Base-by-base conservation (phyloP, 2,888 invertebrate genomes). In the Acanthoscelides obtectus region DNA sequence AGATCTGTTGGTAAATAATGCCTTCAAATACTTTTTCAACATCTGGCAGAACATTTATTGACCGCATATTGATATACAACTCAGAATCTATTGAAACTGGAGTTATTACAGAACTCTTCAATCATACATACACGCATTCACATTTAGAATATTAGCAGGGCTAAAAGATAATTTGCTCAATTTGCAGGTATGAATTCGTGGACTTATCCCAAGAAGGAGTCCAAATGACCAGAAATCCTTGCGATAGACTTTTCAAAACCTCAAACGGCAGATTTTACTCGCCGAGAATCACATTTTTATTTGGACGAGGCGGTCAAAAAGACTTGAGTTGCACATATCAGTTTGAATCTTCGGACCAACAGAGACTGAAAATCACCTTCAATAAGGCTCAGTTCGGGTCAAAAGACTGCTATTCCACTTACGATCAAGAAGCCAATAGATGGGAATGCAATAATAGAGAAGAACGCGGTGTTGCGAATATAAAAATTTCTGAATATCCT, bases 201-300 rank as follows among this genome's bases (percentile, higher is more conserved):
- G 94, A 94, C 83, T 88, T 91, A 67, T 89, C 90, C 74, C 89
- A 90, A 81, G 91, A 91, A 83, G 91, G 91, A 0, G 87, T 88
- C 75, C 90, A 90, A 72, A 87, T 88, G 77, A 89, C 90, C 45
- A 87, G 87, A 76, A 90, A 90, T 79, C 89, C 90, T 45, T 91
- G 91, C 82, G 91, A 91, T 81, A 86, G 91, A 69, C 78, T 89
- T 72, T 89, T 90, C 80, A 88, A 87, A 80, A 68, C 22, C 19
- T 87, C 88, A 69, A 80, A 80, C 17, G 84, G 84, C 20, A 87
- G 88, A 79, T 92, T 94, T 83, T 89, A 90, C 81, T 93, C 94
- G 25, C 94, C 94, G 6, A 89, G 91, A 79, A 94, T 93, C 78
- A 93, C 94, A 70, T 94, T 95, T 85, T 90, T 93, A 81, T 95